phyloP scores from a whole-genome alignment of 2,113 vertebrate genomes.

The Rhea americana region DNA sequence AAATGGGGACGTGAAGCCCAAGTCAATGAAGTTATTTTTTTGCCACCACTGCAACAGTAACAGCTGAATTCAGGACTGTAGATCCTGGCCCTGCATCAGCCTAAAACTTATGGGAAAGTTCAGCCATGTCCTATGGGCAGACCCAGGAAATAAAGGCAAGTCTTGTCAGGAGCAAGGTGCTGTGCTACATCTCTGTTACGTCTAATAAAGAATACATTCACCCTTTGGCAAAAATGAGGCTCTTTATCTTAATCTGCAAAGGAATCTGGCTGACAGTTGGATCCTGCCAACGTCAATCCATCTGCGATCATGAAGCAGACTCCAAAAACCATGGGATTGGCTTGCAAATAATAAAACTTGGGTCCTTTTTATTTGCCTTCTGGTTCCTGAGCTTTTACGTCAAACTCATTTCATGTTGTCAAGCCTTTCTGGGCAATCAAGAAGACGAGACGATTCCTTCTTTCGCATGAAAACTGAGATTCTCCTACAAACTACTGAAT shows the following conservation, averaged over 20 bases:
- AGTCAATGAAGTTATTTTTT: constrained; percentile 44
- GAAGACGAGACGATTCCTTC: background rate
- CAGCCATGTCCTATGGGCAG: constrained; percentile 5
- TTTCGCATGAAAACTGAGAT: background rate
- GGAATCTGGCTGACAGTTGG: background rate
- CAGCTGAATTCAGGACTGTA: constrained; percentile 6
- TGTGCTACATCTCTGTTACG: constrained; percentile 36
- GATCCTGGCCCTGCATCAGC: constrained; percentile 37
- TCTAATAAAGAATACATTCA: constrained; percentile 58
- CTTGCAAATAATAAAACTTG: background rate
- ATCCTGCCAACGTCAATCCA: constrained; percentile 51
- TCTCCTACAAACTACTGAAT: background rate
- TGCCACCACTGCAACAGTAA: background rate
- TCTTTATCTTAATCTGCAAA: constrained; percentile 43
- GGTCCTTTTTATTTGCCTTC: constrained; percentile 12
- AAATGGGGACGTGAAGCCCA: background rate
- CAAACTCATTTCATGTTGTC: background rate
- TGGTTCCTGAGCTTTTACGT: constrained; percentile 1
- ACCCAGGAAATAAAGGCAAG: constrained; percentile 52
- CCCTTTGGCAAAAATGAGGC: constrained; percentile 31
- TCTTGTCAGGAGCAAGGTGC: constrained; percentile 56
- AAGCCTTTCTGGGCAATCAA: background rate
- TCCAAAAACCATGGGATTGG: constrained; percentile 1
- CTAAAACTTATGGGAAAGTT: background rate
- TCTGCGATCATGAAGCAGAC: background rate